Conservation (phyloP, 2,888 invertebrate species). For the Coelinius sp. region DNA sequence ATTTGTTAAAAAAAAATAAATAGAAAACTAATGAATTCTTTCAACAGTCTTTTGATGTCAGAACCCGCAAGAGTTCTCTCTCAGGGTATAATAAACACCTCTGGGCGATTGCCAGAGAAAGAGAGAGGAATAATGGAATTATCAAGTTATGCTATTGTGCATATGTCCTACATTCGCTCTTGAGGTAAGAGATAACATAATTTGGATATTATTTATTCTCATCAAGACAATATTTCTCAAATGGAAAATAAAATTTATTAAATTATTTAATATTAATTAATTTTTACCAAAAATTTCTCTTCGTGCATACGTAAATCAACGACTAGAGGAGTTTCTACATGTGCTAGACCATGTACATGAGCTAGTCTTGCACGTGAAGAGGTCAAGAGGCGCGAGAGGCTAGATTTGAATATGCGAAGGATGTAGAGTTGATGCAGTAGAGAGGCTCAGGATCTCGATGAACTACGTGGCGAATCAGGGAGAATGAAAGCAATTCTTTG, state of each 20-base stretch:
- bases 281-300: no score
- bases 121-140: background rate
- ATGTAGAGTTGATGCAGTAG: background rate
- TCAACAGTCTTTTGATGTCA: background rate
- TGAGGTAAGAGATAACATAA: no score
- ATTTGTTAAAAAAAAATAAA: background rate
- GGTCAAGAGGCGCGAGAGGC: background rate
- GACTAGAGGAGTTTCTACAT: background rate
- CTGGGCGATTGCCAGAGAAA: background rate
- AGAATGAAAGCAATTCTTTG: background rate
- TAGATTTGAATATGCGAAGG: background rate
- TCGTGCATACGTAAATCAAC: background rate
- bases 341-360: no score
- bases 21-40: background rate
- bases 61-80: background rate
- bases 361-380: background rate
- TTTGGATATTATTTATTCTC: no score
- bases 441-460: no score
- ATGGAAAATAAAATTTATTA: no score
- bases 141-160: background rate
- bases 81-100: conserved; percentile 5
- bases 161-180: background rate
- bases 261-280: no score
- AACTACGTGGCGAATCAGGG: background rate
- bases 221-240: no score